phyloP scores from a whole-genome alignment of 2,888 invertebrate species.

The Ctena decussata region DNA sequence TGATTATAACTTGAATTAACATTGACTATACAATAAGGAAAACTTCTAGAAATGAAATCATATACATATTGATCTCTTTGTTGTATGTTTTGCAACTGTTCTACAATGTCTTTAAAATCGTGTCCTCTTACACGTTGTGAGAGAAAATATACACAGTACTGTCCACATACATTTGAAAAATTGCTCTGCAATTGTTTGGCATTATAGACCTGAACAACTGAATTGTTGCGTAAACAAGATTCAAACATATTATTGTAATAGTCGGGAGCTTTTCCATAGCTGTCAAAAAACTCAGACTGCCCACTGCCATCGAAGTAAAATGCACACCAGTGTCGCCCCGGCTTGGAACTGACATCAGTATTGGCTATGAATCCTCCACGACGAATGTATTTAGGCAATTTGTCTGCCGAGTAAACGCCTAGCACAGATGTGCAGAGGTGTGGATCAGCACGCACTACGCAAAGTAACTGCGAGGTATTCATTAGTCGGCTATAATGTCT shows the following conservation, averaged over 20 bases:
- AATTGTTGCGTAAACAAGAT: background rate
- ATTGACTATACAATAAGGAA: too few species aligned
- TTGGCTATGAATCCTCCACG: slow-evolving; percentile 29
- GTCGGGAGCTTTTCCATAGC: slow-evolving; percentile 15
- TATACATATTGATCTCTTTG: too few species aligned
- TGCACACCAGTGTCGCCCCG: slow-evolving; percentile 35
- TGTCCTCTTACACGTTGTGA: too few species aligned
- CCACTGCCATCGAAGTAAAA: slow-evolving; percentile 29
- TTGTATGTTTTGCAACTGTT: too few species aligned
- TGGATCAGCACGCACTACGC: slow-evolving; percentile 5
- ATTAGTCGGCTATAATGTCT: slow-evolving; percentile 21
- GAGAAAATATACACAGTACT: too few species aligned
- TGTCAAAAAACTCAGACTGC: slow-evolving; percentile 40
- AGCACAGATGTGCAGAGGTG: background rate
- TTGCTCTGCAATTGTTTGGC: slow-evolving; percentile 9
- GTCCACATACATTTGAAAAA: slow-evolving; percentile 15
- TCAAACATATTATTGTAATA: slow-evolving; percentile 10
- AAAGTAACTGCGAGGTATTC: slow-evolving; percentile 25
- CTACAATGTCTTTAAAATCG: too few species aligned
- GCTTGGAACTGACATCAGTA: slow-evolving; percentile 9
- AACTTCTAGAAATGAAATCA: too few species aligned
- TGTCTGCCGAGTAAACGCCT: slow-evolving; percentile 13
- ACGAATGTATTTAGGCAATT: background rate
- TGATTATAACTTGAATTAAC: too few species aligned
- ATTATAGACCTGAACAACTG: background rate